Percentiles rank a stretch among this genome's conserved stretches.
Evolutionary conservation across 1,140 invertebrate species (phyloP).

Genomic region (Philopotamus ludificatus): DNA sequence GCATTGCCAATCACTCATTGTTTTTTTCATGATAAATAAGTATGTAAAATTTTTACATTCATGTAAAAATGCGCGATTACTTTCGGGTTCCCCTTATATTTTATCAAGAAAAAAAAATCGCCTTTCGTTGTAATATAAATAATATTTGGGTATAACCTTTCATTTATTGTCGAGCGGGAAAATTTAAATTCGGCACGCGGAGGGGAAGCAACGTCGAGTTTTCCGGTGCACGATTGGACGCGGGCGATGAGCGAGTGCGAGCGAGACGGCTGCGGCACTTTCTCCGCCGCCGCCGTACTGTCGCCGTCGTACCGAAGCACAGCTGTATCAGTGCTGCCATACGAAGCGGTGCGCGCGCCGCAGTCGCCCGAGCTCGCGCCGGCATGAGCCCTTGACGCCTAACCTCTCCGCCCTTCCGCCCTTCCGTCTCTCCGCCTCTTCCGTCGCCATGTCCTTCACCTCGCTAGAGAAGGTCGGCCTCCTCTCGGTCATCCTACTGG

Average conservation of each 20-base stretch:
- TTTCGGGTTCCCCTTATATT: too few relatives aligned
- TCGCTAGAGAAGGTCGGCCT: constrained; percentile 35
- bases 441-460: constrained; percentile 23
- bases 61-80: too few relatives aligned
- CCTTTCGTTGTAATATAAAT: too few relatives aligned
- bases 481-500: constrained; percentile 29
- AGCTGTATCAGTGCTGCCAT: too few relatives aligned
- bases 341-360: background rate
- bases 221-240: background rate
- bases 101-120: too few relatives aligned
- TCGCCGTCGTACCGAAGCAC: background rate
- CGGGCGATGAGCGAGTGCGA: background rate
- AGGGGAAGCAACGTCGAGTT: too few relatives aligned
- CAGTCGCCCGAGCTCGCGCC: constrained; percentile 5
- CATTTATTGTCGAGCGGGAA: too few relatives aligned
- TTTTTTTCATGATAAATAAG: too few relatives aligned
- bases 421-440: background rate
- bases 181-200: too few relatives aligned
- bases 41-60: too few relatives aligned
- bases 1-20: too few relatives aligned
- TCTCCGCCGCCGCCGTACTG: constrained; percentile 1
- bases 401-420: background rate
- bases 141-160: too few relatives aligned
- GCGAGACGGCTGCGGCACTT: background rate
- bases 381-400: background rate